Evolutionary conservation across 1,140 invertebrate genomes (phyloP), one percentile per base, ranked within the genome.

Genomic region (Drosophila lacteicornis): DNA sequence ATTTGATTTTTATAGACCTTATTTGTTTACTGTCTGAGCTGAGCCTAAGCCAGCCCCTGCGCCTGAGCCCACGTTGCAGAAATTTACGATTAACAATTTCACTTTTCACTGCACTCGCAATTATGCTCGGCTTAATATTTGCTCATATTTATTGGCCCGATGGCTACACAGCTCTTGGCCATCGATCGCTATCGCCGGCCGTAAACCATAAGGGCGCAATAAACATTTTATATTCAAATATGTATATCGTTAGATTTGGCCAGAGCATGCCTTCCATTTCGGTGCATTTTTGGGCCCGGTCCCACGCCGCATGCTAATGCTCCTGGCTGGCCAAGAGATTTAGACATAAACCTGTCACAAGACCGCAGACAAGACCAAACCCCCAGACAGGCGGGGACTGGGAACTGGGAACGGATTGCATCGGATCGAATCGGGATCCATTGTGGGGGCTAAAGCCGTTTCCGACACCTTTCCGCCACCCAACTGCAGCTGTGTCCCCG

Each of bases 361-460:
- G 75, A 49, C 59, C 40, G 27, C 53, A 56, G 53, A 56, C 53
- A 56, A 56, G 43, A 46, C 75, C 46, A 46, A 76, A 55, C 38
- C 59, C 73, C 50, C 57, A 45, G 56, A 57, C 51, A 36, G 15
- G 38, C 51, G 38, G 50, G 53, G 63, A 59, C 25, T 17, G 58
- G 13, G 27, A 57, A 59, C 25, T 17, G 58, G 13, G 27, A 57
- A 11, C 22, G 36, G 22, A 30, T 60, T 38, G 25, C 12, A 60
- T 61, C 15, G 67, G 40, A 65, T 43, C 61, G 15, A 38, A 56
- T 42, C 25, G 53, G 66, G 30, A 30, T 75, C 74, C 60, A 73
- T 81, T 82, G 80, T 73, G 80, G 80, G 80, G 80, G 80, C 80
- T 82, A 82, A 82, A 79, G 76, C 63, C 75, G 70, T 82, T 82